Evolutionary conservation across 53 echinoderm and acorn worm species (phyloP), one percentile per base, ranked within the genome.

Genomic region (Apostichopus leukothele): DNA sequence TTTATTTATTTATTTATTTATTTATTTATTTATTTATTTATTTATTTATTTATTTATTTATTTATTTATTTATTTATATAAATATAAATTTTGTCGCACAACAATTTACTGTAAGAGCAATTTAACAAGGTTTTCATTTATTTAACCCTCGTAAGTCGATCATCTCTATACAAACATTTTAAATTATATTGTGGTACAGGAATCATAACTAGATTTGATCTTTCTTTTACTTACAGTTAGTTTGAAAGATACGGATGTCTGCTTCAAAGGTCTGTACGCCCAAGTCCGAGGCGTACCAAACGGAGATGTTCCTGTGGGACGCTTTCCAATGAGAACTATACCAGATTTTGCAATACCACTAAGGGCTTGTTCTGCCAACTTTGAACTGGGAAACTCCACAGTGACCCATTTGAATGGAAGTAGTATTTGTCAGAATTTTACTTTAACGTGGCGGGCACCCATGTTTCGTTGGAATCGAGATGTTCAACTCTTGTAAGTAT

Each of bases 191-290:
- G 3, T 39, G 39, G 39, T 39, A 39, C 39, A 39, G 39, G 39
- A 39, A 39, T 39, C 39, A 39, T 39, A 39, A 39, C 39, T 3
- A 39, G 3, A 39, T 63, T 63, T 63, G 4, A 63, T 4, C 5
- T 63, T 63, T 63, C 11, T 16, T 13, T 63, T 13, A 13, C 4
- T 63, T 13, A 63, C 63, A 63, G 63, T 63, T 7, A 63, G 4
- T 16, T 16, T 6, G 11, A 16, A 11, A 13, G 63, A 63, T 7
- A 19, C 4, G 4, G 9, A 10, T 79, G 51, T 19, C 50, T 79
- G 79, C 50, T 79, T 79, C 51, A 79, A 8, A 51, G 79, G 79
- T 79, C 19, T 79, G 7, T 79, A 51, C 19, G 79, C 79, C 1
- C 79, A 79, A 51, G 79, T 79, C n/a, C 79, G 79, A 4, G 63